These are phyloP conservation scores for Caenorhabditis afra DNA, from an alignment of 2,888 invertebrate genomes.

Conservation along the genomic window DNA sequence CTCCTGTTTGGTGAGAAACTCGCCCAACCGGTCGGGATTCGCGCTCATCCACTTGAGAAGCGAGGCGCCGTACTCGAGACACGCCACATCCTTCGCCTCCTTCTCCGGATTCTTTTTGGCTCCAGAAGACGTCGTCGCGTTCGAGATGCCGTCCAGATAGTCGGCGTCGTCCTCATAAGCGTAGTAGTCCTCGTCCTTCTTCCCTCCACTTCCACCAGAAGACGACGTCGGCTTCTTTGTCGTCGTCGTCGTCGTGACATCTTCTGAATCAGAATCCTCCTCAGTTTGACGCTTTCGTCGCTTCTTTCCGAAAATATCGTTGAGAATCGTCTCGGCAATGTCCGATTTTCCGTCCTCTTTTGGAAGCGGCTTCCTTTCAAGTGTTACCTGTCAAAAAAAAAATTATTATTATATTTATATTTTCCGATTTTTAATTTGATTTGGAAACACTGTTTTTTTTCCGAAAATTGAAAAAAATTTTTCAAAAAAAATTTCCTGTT, in stretches of 20 bases:
- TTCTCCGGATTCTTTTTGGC: slow-evolving; percentile 47
- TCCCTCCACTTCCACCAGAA: no score
- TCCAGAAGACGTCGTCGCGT: no score
- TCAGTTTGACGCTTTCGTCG: slow-evolving; percentile 67
- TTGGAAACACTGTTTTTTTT: no score
- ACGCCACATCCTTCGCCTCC: slow-evolving; percentile 49
- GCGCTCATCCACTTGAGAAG: slow-evolving; percentile 76
- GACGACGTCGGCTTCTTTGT: slow-evolving; percentile 34
- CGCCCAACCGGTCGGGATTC: slow-evolving; percentile 67
- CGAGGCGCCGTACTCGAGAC: slow-evolving; percentile 72
- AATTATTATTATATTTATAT: no score
- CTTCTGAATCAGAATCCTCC: no score
- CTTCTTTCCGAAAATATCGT: slow-evolving; percentile 72
- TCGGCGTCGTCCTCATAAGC: slow-evolving; percentile 73
- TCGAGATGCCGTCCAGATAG: slow-evolving; percentile 57
- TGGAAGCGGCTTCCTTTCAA: slow-evolving; percentile 35
- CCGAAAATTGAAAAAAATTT: no score
- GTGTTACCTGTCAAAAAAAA: slow-evolving; percentile 38
- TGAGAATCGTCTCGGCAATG: slow-evolving; percentile 64
- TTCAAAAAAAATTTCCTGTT: no score
- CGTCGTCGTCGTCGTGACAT: slow-evolving; percentile 9
- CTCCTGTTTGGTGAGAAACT: slow-evolving; percentile 71
- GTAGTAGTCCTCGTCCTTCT: slow-evolving; percentile 73
- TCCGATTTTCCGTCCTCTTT: slow-evolving; percentile 59
- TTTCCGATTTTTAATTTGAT: no score